Evolutionary conservation across 2,113 vertebrate genomes (phyloP).

Genomic region (Poeciliopsis turrubarensis): DNA sequence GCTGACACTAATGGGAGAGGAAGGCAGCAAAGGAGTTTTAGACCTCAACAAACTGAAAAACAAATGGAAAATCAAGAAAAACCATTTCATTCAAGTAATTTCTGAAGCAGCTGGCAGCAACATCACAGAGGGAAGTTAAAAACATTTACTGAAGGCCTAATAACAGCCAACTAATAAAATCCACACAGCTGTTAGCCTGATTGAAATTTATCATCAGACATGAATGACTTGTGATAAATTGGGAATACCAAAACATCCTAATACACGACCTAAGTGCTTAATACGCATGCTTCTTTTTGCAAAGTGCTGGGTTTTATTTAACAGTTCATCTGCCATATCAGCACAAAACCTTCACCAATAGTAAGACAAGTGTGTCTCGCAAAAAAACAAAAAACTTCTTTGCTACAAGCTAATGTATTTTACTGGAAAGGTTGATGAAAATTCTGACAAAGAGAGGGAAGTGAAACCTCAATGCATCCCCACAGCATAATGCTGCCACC

Average conservation of each 20-base stretch:
- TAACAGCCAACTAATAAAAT: neutral
- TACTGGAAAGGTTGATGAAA: neutral
- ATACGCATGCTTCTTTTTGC: neutral
- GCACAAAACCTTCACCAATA: no score
- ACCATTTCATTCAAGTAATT: neutral
- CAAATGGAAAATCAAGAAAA: neutral
- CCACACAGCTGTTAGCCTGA: neutral
- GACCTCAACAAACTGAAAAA: constrained; percentile 21
- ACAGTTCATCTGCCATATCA: no score
- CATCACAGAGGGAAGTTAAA: neutral
- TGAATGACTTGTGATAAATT: neutral
- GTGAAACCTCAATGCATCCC: neutral
- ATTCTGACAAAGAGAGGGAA: neutral
- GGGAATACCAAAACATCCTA: neutral
- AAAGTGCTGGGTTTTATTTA: neutral
- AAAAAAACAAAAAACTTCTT: no score
- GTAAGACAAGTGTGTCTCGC: no score
- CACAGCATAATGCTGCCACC: neutral
- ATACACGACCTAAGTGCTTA: neutral
- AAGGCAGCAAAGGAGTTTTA: constrained; percentile 25
- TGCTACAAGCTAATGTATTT: neutral
- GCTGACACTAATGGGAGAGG: constrained; percentile 47
- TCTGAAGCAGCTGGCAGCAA: neutral
- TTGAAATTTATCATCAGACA: neutral
- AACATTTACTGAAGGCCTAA: neutral